A percentile compares a stretch with the other conserved stretches of the same genome.
Conservation (phyloP, 2,888 invertebrate genomes). For the Glyphotaelius pellucidus region DNA sequence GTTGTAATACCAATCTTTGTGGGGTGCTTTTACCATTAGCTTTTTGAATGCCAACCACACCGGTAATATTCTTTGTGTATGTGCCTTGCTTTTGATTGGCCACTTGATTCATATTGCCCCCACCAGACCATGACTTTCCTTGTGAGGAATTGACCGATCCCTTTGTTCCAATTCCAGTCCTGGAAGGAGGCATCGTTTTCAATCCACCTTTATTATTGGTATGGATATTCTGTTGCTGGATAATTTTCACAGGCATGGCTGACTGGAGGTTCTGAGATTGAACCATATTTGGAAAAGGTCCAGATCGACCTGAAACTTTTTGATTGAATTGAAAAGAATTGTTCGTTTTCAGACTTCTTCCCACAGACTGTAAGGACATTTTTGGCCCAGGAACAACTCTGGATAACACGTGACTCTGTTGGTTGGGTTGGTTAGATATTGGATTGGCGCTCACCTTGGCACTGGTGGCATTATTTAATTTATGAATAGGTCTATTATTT, state of each 20-base stretch:
- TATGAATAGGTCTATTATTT: conserved; percentile 72
- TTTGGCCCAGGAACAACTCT: conserved; percentile 76
- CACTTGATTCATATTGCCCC: conserved; percentile 67
- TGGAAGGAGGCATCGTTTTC: conserved; percentile 72
- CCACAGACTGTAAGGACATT: conserved; percentile 72
- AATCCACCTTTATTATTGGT: conserved; percentile 71
- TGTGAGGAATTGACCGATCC: conserved; percentile 67
- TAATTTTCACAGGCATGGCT: conserved; percentile 77
- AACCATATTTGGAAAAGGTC: conserved; percentile 46
- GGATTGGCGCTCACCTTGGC: conserved; percentile 73
- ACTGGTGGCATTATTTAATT: conserved; percentile 69
- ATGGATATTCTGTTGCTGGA: conserved; percentile 70
- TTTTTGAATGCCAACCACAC: conserved; percentile 53
- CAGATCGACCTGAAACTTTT: conserved; percentile 47
- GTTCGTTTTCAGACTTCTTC: conserved; percentile 52
- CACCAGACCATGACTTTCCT: conserved; percentile 45
- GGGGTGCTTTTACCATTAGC: conserved; percentile 39
- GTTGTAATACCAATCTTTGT: conserved; percentile 73
- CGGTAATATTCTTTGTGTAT: conserved; percentile 68
- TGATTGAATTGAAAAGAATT: conserved; percentile 47
- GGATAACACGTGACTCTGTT: conserved; percentile 75
- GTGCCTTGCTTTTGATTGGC: conserved; percentile 70
- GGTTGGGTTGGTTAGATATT: conserved; percentile 69
- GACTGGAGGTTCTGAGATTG: conserved; percentile 55
- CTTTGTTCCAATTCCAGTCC: conserved; percentile 67